Evolutionary conservation across 1,140 invertebrate genomes (phyloP), one percentile per base, ranked within the genome.

Genomic region (Agraylea sexmaculata): DNA sequence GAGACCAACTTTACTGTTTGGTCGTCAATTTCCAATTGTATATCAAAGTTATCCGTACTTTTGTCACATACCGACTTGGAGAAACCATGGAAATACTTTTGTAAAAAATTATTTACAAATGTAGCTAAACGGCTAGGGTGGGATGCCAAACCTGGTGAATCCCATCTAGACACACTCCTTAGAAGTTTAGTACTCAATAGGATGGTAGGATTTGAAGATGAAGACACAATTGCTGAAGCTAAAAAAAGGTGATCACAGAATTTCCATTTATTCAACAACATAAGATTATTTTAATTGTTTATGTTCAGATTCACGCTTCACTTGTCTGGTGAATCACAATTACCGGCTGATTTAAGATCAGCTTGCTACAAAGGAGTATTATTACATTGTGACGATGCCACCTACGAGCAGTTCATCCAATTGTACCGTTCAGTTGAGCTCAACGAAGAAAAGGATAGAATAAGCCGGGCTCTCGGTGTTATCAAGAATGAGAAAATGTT

Each of bases 1-100:
- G 90, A 96, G 60, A 80, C 80, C n/a, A 83, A 91, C 60, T 94
- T 86, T 59, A 91, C 87, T 0, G 90, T 94, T 1, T 95, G 90
- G 90, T 82, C 74, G 1, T 83, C 80, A 8, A 83, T 96, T 44
- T 73, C 75, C n/a, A 82, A 79, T 51, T 81, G 78, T 51, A 56
- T 93, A 15, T 69, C 74, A 2, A 87, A 83, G 56, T 64, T 94
- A 11, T 71, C 75, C 12, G 66, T 77, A 3, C 64, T 94, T 22
- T 71, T 81, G 43, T 80, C 83, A 1, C 78, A 90, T 58, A 83
- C 87, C 0, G 78, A 86, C 11, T 73, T 76, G 31, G 73, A 80
- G 46, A 72, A 78, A 16, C 62, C 73, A 4, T 87, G 87, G 45
- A 80, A 84, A 49, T 64, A 69, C 20, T 94, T 80, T 51, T 79